Evolutionary conservation across 2,113 vertebrate species (phyloP).

Genomic region (Aphyosemion australe): DNA sequence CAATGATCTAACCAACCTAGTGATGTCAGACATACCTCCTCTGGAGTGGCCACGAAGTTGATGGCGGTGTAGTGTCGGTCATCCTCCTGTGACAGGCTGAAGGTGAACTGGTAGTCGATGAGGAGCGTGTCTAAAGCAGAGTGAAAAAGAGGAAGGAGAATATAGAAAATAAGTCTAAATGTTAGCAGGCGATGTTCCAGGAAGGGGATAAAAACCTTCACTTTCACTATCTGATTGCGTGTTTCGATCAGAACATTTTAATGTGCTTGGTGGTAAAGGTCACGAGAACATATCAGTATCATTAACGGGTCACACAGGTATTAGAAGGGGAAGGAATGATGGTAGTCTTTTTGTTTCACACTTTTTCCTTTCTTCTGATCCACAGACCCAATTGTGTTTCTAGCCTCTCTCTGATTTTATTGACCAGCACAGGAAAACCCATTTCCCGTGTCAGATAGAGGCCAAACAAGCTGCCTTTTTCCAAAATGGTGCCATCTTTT

Average conservation of each 20-base stretch:
- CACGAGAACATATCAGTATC: not conserved
- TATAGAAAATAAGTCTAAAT: no score
- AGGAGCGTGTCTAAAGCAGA: conserved; percentile 89
- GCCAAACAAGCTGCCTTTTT: no score
- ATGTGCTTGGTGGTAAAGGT: not conserved
- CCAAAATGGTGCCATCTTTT: no score
- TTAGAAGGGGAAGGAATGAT: no score
- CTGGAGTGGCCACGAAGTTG: conserved; percentile 97
- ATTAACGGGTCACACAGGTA: no score
- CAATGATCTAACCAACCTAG: no score
- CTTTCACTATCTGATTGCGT: no score
- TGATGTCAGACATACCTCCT: conserved; percentile 83
- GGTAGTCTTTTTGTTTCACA: no score
- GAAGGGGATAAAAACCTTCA: no score
- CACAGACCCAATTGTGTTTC: not conserved
- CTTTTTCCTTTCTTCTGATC: not conserved
- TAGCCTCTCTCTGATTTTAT: not conserved
- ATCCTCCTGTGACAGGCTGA: conserved; percentile 98
- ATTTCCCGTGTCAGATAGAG: not conserved
- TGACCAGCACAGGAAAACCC: not conserved
- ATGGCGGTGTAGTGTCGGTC: conserved; percentile 98
- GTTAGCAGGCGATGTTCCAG: no score
- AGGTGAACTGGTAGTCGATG: conserved; percentile 99
- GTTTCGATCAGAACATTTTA: not conserved
- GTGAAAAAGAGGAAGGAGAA: not conserved